Conservation (phyloP, 2,113 vertebrate genomes). For the Paramisgurnus dabryanus region DNA sequence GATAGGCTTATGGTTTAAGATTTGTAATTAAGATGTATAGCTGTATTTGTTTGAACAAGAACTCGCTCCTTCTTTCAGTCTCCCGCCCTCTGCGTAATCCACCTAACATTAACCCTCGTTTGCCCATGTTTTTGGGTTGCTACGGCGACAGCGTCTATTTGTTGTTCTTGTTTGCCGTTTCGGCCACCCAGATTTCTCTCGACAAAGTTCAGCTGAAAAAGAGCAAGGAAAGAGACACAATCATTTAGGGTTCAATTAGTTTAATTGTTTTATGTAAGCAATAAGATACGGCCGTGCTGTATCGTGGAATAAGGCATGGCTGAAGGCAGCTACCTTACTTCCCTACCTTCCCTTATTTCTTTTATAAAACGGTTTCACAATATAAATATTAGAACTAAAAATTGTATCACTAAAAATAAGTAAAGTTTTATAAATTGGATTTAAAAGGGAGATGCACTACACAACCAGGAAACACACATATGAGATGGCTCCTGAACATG, state of each 20-base stretch:
- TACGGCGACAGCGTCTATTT: conserved; percentile 63
- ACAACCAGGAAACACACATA: too few species aligned
- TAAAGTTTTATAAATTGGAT: too few species aligned
- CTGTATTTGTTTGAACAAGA: conserved; percentile 1
- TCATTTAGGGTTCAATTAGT: neutral
- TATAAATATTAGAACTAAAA: too few species aligned
- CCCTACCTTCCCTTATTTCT: too few species aligned
- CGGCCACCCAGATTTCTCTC: conserved; percentile 77
- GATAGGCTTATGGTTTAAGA: neutral
- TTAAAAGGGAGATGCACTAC: too few species aligned
- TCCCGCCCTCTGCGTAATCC: neutral
- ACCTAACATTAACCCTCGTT: conserved; percentile 60
- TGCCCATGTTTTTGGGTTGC: conserved; percentile 68
- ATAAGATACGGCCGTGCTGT: too few species aligned
- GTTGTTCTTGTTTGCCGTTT: conserved; percentile 69
- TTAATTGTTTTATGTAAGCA: too few species aligned
- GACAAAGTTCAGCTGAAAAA: conserved; percentile 72
- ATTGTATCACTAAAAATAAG: too few species aligned
- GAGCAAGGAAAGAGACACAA: neutral
- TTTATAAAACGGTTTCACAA: too few species aligned
- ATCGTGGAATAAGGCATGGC: too few species aligned
- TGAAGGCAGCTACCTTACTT: too few species aligned
- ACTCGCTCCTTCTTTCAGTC: conserved; percentile 5
- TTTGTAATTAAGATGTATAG: neutral
- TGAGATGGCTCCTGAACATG: too few species aligned